Evolutionary conservation across 2,888 invertebrate genomes (phyloP), one percentile per base, ranked within the genome.

Genomic region (Thereva unica): DNA sequence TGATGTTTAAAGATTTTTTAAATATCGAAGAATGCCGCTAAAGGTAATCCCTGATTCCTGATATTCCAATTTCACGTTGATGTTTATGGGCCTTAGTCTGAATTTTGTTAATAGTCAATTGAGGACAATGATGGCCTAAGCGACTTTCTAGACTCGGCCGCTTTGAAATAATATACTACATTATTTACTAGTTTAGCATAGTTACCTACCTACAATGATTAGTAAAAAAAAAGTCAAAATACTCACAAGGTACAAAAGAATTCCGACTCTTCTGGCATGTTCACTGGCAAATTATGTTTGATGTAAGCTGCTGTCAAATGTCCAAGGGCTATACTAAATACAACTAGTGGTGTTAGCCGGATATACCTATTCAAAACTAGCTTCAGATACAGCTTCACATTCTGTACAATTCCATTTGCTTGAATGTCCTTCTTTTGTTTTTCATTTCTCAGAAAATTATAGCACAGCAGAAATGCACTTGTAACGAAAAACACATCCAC

Each of bases 391-490:
- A 53, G 6, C 7, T 8, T 34, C 34, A 35, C 4, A 34, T 64
- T 64, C 4, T 44, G n/a, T n/a, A 44, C 1, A 34, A 35, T 3
- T 1, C 54, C 45, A 40, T 54, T 54, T 5, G 8, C 44, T 10
- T 42, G 6, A 23, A 64, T 64, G 12, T 6, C n/a, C 2, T 44
- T n/a, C 5, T 10, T 10, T 45, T 52, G 50, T 3, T 9, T 12
- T 41, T 44, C 53, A 64, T 64, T 64, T 42, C 10, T 35, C 1
- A 64, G 37, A 44, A 64, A 64, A 45, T 64, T 53, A 37, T 64
- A 64, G 9, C 44, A 12, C 2, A 53, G 37, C 34, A 64, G n/a
- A 10, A 64, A 45, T 4, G 53, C 53, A 5, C 64, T 53, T 37
- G 44, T 35, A 42, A 53, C 45, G 44, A 64, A 64, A n/a, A 64